Evolutionary conservation across 2,797 vertebrate genomes (phyloP), one percentile per base, ranked within the genome.

Genomic region (Lateolabrax maculatus): DNA sequence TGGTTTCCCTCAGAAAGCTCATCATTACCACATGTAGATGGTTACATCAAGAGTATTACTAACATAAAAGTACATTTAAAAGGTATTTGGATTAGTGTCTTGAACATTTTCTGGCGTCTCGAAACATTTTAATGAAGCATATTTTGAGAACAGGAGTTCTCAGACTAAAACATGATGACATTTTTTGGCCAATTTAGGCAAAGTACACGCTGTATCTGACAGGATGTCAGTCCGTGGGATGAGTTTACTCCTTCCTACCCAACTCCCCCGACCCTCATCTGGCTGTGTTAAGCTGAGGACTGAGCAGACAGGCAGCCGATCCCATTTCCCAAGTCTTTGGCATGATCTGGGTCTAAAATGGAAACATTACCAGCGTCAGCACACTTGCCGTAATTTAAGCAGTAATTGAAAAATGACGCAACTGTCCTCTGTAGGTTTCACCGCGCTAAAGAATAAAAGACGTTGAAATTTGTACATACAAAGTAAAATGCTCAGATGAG

Each of bases 121-220:
- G 27, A 46, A 75, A 79, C 56, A n/a, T 80, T 83, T 75, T 81
- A 68, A 81, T 78, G 48, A 86, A 49, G 6, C 46, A 1, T 31
- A 71, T 77, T 80, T 79, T 36, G 12, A 63, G 44, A 18, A 10
- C 58, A 53, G 44, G 13, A 61, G 21, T 23, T 65, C 58, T 76
- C 60, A 60, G 15, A 53, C 64, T 58, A 1, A 21, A 51, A 71
- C 64, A 75, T 71, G 41, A 71, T 81, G 85, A 72, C 73, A 69
- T 84, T 73, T n/a, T 84, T 72, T 65, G 79, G 44, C 77, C 79
- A 88, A 89, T 90, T 87, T 87, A 8, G 71, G 61, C 34, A 74
- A 52, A 68, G 73, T 13, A 49, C 57, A 68, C 4, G 4, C 1
- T 27, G 67, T 46, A 44, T 58, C 67, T 84, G 88, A 84, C 90